Conservation (phyloP, 1,140 invertebrate genomes). For the Lucilia sericata region DNA sequence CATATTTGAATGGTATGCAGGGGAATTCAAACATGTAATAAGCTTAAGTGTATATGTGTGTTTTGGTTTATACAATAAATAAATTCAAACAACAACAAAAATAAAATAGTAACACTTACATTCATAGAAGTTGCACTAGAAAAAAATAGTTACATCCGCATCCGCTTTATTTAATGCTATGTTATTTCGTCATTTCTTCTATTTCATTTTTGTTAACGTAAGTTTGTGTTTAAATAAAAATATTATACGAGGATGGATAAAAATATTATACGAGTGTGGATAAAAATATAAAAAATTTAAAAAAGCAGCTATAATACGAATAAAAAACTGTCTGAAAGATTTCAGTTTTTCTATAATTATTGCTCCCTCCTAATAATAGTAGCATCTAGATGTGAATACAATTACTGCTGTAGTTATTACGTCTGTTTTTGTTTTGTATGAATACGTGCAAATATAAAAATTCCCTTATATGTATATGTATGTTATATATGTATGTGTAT, state of each 20-base stretch:
- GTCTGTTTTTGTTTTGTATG: neutral
- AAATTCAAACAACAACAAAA: neutral
- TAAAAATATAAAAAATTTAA: too few species aligned
- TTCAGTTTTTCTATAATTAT: too few species aligned
- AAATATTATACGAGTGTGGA: too few species aligned
- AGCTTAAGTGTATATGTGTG: neutral
- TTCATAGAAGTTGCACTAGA: neutral
- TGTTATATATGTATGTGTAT: neutral
- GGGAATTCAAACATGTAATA: neutral
- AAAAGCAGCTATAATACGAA: too few species aligned
- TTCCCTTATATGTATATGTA: neutral
- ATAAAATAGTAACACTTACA: neutral
- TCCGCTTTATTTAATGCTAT: constrained; percentile 18
- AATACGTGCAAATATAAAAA: neutral
- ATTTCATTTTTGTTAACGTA: neutral
- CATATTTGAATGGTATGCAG: neutral
- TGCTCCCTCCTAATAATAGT: too few species aligned
- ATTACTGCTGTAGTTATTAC: neutral
- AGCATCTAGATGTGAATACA: too few species aligned
- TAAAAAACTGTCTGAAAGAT: too few species aligned
- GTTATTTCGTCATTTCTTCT: neutral
- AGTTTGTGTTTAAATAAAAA: too few species aligned
- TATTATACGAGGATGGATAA: too few species aligned
- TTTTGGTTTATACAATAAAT: neutral
- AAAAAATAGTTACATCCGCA: constrained; percentile 3